Evolutionary conservation across 2,888 invertebrate species (phyloP).

Genomic region (Euclidia mi): DNA sequence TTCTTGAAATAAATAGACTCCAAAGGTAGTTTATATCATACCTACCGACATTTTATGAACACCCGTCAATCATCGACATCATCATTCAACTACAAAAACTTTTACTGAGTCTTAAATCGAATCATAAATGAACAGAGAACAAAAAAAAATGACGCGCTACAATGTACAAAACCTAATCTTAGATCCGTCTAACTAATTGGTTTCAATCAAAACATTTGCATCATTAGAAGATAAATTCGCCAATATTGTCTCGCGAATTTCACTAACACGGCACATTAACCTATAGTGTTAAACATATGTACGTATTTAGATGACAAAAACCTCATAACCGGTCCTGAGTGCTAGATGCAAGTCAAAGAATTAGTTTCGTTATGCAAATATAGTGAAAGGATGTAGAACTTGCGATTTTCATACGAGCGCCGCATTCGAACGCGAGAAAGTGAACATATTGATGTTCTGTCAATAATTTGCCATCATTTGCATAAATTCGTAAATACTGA

Average conservation of each 20-base stretch:
- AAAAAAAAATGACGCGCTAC: no score
- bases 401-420: slow-evolving; percentile 46
- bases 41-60: no score
- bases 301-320: slow-evolving; percentile 39
- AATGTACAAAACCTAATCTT: no score
- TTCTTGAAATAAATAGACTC: no score
- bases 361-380: slow-evolving; percentile 67
- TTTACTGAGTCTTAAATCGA: no score
- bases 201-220: neutral
- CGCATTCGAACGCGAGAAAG: slow-evolving; percentile 49
- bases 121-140: no score
- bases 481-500: neutral
- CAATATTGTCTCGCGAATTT: slow-evolving; percentile 14
- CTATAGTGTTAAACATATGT: slow-evolving; percentile 19
- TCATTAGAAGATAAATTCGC: neutral
- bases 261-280: slow-evolving; percentile 23
- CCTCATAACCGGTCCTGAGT: slow-evolving; percentile 32
- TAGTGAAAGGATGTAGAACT: slow-evolving; percentile 67
- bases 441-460: slow-evolving; percentile 38
- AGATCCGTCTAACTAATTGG: no score
- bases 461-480: slow-evolving; percentile 6
- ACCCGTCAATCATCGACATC: no score
- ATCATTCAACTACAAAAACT: no score
- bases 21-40: no score
- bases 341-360: slow-evolving; percentile 38